Conservation (phyloP, 1,140 invertebrate species). For the Micrasema minimum region DNA sequence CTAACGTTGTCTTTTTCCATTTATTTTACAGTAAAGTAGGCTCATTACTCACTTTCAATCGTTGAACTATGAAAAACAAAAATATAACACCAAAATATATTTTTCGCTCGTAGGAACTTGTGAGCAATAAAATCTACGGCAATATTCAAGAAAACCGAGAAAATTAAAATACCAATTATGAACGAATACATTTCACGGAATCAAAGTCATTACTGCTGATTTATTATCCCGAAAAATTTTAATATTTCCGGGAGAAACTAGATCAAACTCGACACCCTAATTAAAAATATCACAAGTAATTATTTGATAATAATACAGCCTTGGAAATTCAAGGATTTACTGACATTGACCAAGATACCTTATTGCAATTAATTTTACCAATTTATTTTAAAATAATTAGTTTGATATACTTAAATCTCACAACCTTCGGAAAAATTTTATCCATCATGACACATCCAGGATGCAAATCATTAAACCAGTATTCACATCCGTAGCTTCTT, state of each 20-base stretch:
- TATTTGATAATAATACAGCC: neutral
- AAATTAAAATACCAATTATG: no score
- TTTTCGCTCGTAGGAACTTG: no score
- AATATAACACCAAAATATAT: no score
- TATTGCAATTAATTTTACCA: neutral
- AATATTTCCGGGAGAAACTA: slow-evolving; percentile 23
- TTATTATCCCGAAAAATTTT: neutral
- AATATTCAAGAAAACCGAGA: no score
- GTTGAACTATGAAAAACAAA: no score
- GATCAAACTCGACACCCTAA: slow-evolving; percentile 23
- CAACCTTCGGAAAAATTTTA: slow-evolving; percentile 1
- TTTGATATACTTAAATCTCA: slow-evolving; percentile 3
- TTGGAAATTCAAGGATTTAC: neutral
- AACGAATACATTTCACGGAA: no score
- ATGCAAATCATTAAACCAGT: neutral
- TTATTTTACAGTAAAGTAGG: no score
- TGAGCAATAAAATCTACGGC: no score
- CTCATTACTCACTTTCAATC: no score
- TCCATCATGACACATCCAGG: slow-evolving; percentile 13
- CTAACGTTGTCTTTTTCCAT: no score
- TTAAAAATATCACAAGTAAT: slow-evolving; percentile 18
- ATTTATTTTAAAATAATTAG: neutral
- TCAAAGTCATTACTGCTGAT: no score
- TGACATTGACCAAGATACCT: slow-evolving; percentile 28
- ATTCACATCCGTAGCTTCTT: neutral